These are phyloP conservation scores for Sorex fumeus DNA, from an alignment of 2,113 vertebrate genomes.

Conservation along the genomic window DNA sequence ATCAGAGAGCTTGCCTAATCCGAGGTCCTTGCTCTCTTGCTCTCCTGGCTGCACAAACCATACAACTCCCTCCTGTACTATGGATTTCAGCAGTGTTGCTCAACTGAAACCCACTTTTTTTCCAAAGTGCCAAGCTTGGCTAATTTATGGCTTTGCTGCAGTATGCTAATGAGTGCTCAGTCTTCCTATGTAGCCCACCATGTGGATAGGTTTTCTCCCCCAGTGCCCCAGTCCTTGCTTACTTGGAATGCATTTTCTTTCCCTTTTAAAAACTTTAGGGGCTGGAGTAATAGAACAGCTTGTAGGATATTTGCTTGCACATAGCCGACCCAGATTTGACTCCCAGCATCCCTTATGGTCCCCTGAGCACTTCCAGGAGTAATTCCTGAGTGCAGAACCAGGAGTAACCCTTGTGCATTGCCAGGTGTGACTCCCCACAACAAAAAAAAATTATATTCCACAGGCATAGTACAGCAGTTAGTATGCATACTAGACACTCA, in stretches of 20 bases:
- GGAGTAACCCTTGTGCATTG: too few species aligned
- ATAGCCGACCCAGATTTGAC: too few species aligned
- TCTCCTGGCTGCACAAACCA: not conserved
- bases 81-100: conserved; percentile 24
- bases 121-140: conserved; percentile 34
- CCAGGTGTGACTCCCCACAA: too few species aligned
- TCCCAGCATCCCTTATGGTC: too few species aligned
- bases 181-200: not conserved
- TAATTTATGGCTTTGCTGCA: conserved; percentile 38
- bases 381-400: too few species aligned
- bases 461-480: too few species aligned
- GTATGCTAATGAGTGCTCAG: not conserved
- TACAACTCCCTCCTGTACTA: not conserved
- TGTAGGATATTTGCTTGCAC: too few species aligned
- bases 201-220: not conserved
- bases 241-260: not conserved
- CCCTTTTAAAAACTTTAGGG: not conserved
- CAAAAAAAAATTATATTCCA: too few species aligned
- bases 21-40: conserved; percentile 45
- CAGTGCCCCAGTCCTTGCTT: not conserved
- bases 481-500: too few species aligned
- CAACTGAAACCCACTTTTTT: conserved; percentile 51
- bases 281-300: too few species aligned
- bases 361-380: too few species aligned
- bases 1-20: not conserved